Base-by-base conservation (phyloP, 1,140 invertebrate genomes). In the Heliconius hewitsoni region DNA sequence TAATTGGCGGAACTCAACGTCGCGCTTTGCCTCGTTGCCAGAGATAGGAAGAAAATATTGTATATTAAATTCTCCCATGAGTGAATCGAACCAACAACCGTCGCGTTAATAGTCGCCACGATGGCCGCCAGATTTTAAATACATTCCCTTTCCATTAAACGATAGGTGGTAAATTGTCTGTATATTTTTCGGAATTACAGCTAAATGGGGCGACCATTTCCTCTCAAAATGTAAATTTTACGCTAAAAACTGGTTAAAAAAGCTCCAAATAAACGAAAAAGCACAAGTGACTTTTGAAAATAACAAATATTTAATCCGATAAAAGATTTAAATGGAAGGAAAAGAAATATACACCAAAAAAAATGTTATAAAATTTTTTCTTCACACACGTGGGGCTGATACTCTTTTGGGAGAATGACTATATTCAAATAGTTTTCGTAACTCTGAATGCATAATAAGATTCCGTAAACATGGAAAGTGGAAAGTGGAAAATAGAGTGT, bases 311-410 rank as follows among this genome's bases (percentile, higher is more conserved):
- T 66, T 66, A 57, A 57, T 57, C 55, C 55, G 6, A 57, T 23
- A 57, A 57, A 27, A 57, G 55, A n/a, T 57, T n/a, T 57, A 57
- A 57, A 57, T 57, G n/a, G 55, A 57, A 57, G n/a, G 60, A 4
- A 27, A n/a, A 60, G n/a, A 60, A 60, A 57, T 8, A 19, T 52
- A 8, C 9, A 23, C 42, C 42, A 4, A 46, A 60, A 57, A 66
- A 66, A 16, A 30, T 30, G 0, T 16, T 66, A 27, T 66, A 66
- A 66, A 66, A 16, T 27, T 27, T 16, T 27, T 30, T 27, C 11
- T 46, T 27, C 8, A 66, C 23, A 30, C 23, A 13, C 13, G 57
- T 8, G 57, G 8, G n/a, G 23, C 0, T 9, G 57, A 3, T 13
- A 1, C 5, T 13, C 11, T 4, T 66, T 66, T 1, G 3, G 11